Conservation (phyloP, 2,797 vertebrate species). For the Manis crassicaudata region DNA sequence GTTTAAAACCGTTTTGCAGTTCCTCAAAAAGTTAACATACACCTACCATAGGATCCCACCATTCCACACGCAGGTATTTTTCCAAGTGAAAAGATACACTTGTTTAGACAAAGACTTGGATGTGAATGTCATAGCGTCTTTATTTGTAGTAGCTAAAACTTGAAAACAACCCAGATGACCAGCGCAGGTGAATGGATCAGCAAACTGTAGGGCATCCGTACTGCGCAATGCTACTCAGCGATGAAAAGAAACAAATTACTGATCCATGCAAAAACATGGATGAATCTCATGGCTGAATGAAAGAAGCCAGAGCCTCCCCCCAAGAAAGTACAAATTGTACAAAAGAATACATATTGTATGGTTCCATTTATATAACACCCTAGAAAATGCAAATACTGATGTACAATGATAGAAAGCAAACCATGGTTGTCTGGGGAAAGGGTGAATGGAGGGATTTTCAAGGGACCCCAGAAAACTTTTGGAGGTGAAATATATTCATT, state of each 20-base stretch:
- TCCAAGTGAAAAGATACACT: neutral
- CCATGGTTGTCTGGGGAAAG: neutral
- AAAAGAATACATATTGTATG: neutral
- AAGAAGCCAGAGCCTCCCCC: neutral
- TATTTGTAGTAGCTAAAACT: neutral
- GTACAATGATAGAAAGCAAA: neutral
- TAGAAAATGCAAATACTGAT: neutral
- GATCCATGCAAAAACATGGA: neutral
- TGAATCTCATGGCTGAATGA: neutral
- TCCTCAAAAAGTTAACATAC: neutral
- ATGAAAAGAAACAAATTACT: neutral
- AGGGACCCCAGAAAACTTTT: neutral
- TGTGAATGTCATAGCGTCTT: neutral
- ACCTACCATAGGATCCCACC: neutral
- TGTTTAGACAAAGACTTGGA: neutral
- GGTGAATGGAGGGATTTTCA: neutral
- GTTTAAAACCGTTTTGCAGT: neutral
- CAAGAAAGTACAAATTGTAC: neutral
- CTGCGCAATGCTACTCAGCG: neutral
- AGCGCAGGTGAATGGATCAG: neutral
- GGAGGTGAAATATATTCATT: neutral
- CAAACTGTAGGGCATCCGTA: neutral
- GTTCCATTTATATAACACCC: neutral
- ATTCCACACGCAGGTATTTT: neutral
- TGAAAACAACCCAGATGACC: neutral